Percentiles rank a stretch among this genome's conserved stretches.
phyloP scores from a whole-genome alignment of 2,797 vertebrate genomes.

The Chelon auratus region DNA sequence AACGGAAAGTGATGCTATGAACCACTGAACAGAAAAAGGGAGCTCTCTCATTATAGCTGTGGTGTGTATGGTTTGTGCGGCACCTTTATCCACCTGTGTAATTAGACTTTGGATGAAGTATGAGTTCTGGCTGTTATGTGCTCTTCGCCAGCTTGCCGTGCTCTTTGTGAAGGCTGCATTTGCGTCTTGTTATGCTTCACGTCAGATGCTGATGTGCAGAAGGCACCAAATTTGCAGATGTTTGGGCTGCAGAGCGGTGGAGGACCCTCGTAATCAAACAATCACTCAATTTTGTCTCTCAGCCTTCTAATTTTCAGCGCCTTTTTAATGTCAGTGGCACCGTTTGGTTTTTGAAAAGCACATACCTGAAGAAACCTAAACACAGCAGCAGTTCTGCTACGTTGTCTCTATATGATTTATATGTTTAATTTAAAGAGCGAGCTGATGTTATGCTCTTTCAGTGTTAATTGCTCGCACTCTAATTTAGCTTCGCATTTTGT shows the following conservation, averaged over 20 bases:
- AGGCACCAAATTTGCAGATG: slow-evolving; percentile 27
- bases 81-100: slow-evolving; percentile 20
- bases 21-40: slow-evolving; percentile 25
- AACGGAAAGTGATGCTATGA: slow-evolving; percentile 18
- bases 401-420: slow-evolving; percentile 11
- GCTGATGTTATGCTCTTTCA: slow-evolving; percentile 28
- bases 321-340: slow-evolving; percentile 4
- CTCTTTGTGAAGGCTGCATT: slow-evolving; percentile 40
- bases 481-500: slow-evolving; percentile 48
- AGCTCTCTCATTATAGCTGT: slow-evolving; percentile 17
- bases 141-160: slow-evolving; percentile 15
- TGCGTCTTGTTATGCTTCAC: slow-evolving; percentile 32
- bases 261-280: slow-evolving; percentile 27
- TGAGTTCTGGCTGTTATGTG: slow-evolving; percentile 9
- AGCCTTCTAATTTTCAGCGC: neutral
- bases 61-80: slow-evolving; percentile 24
- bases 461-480: slow-evolving; percentile 42
- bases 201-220: slow-evolving; percentile 46
- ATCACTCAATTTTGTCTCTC: slow-evolving; percentile 17
- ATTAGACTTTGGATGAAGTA: slow-evolving; percentile 21
- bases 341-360: neutral
- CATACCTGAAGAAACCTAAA: neutral
- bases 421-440: slow-evolving; percentile 19
- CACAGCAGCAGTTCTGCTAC: neutral
- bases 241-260: slow-evolving; percentile 35